Percentiles rank a stretch among this genome's conserved stretches.
Conservation (phyloP, 1,140 invertebrate genomes). For the Pantala flavescens region DNA sequence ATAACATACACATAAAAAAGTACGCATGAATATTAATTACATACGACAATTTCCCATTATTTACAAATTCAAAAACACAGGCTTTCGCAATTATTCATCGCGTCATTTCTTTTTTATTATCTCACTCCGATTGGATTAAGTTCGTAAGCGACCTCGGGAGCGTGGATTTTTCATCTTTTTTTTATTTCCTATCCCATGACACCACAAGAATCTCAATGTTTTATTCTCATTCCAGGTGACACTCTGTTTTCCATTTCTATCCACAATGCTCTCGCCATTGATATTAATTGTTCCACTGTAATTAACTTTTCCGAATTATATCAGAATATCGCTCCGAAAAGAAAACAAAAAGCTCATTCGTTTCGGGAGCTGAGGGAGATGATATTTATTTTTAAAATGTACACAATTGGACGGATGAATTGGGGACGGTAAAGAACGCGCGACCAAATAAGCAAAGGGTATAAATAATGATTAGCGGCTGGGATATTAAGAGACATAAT, state of each 20-base stretch:
- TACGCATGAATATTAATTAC: no score
- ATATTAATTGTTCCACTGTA: not conserved
- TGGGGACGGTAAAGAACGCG: no score
- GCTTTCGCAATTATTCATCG: not conserved
- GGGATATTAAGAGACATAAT: no score
- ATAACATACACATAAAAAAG: no score
- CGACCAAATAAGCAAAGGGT: no score
- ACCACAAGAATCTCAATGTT: not conserved
- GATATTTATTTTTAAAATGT: no score
- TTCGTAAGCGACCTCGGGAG: not conserved
- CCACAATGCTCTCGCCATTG: not conserved
- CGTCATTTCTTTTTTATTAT: not conserved
- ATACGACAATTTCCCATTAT: no score
- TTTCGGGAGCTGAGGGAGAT: no score
- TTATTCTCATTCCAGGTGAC: not conserved
- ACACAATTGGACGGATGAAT: no score
- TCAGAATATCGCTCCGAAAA: not conserved
- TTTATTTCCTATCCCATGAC: not conserved
- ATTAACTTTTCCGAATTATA: constrained; percentile 11
- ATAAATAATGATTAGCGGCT: no score
- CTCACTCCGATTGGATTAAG: not conserved
- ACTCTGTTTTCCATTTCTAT: not conserved
- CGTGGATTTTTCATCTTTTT: not conserved
- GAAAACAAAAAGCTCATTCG: no score
- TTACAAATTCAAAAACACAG: not conserved